These are phyloP conservation scores for Apostichopus parvimensis DNA, from an alignment of 35 echinoderm and acorn worm genomes.

Conservation along the genomic window DNA sequence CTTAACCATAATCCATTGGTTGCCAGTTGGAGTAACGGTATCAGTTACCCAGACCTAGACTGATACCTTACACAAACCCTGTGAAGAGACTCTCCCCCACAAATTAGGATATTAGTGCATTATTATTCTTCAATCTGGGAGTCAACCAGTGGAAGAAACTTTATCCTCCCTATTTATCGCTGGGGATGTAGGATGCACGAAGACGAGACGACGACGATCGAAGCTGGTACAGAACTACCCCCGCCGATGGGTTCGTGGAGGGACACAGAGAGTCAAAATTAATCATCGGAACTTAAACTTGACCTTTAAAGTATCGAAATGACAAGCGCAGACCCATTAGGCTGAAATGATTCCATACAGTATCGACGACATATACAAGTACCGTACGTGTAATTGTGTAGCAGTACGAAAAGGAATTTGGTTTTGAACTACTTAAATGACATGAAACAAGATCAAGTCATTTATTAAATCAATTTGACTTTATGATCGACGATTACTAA, in stretches of 20 bases:
- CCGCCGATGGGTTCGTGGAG: not conserved
- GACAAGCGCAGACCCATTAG: too few species aligned
- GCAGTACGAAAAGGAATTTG: too few species aligned
- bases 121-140: slow-evolving; percentile 53
- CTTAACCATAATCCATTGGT: slow-evolving; percentile 24
- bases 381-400: too few species aligned
- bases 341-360: too few species aligned
- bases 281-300: not conserved
- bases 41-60: slow-evolving; percentile 45
- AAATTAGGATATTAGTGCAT: slow-evolving; percentile 56
- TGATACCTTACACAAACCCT: slow-evolving; percentile 48
- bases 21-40: slow-evolving; percentile 37
- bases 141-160: slow-evolving; percentile 34
- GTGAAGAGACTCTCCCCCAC: slow-evolving; percentile 39
- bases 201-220: not conserved
- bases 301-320: not conserved
- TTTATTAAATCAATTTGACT: too few species aligned
- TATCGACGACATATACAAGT: too few species aligned
- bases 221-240: not conserved
- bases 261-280: not conserved
- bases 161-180: slow-evolving; percentile 28
- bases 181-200: slow-evolving; percentile 35
- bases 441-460: too few species aligned
- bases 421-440: too few species aligned
- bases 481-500: too few species aligned